A percentile compares a stretch with the other conserved stretches of the same genome.
phyloP scores from a whole-genome alignment of 2,888 invertebrate species.

The Iphiclides podalirius region DNA sequence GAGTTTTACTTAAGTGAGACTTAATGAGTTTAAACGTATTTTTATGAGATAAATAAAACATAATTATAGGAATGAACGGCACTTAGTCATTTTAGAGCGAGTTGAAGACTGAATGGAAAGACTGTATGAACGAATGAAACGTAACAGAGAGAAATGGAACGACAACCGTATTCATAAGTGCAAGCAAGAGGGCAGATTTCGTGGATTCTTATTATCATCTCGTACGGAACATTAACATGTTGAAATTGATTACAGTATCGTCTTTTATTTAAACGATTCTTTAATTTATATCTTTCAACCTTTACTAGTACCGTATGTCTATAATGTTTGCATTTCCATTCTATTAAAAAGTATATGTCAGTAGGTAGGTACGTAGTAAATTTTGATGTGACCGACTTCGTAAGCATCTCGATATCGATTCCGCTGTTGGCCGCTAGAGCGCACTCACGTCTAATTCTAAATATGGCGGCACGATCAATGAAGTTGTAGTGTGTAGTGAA shows the following conservation, averaged over 20 bases:
- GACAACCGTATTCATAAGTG: background rate
- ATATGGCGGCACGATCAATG: constrained; percentile 90
- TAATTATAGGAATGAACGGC: background rate
- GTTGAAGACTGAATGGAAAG: constrained; percentile 22
- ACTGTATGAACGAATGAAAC: constrained; percentile 7
- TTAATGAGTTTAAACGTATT: constrained; percentile 5
- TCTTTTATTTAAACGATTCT: background rate
- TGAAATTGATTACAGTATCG: constrained; percentile 10
- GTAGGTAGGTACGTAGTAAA: constrained; percentile 14
- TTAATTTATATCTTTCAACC: background rate
- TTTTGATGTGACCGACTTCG: constrained; percentile 22
- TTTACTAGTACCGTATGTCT: background rate
- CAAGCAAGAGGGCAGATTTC: constrained; percentile 7
- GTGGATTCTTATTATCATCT: constrained; percentile 1
- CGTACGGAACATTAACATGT: constrained; percentile 1
- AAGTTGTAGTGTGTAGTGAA: constrained; percentile 80
- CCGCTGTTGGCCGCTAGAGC: constrained; percentile 67
- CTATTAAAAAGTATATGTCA: background rate
- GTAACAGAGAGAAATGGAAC: constrained; percentile 17
- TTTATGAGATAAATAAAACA: constrained; percentile 1
- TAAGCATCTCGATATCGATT: constrained; percentile 52
- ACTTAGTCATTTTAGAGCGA: constrained; percentile 8
- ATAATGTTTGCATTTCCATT: background rate
- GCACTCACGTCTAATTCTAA: constrained; percentile 73
- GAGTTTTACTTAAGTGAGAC: too few species aligned